Percentiles rank a stretch among this genome's conserved stretches.
These are phyloP conservation scores for Pomatostomus ruficeps DNA, from an alignment of 2,113 vertebrate genomes.

Conservation along the genomic window DNA sequence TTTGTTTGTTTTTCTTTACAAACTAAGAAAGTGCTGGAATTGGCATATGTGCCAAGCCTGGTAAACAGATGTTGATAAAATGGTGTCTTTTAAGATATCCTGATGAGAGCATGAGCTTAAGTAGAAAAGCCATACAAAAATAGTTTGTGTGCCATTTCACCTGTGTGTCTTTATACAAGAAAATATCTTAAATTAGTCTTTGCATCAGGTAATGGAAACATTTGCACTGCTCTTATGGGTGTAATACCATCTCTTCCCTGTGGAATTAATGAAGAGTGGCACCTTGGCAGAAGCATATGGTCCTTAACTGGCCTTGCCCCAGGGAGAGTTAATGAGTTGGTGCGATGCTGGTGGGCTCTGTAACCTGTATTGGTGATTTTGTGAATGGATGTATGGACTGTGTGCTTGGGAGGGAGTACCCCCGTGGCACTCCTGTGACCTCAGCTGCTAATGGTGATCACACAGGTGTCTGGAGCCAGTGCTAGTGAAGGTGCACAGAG, in stretches of 20 bases:
- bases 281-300: background rate
- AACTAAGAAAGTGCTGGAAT: background rate
- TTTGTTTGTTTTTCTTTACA: background rate
- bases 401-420: background rate
- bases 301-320: background rate
- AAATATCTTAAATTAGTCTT: background rate
- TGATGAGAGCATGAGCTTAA: background rate
- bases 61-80: background rate
- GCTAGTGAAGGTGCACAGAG: background rate
- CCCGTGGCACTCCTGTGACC: background rate
- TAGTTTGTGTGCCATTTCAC: background rate
- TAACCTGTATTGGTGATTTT: background rate
- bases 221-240: background rate
- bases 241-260: background rate
- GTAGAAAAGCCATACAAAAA: background rate
- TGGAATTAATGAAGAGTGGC: background rate
- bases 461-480: background rate
- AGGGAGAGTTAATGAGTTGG: background rate
- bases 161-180: background rate
- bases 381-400: background rate
- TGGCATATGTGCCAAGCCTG: background rate
- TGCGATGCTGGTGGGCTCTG: background rate
- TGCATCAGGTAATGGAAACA: background rate
- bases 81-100: background rate
- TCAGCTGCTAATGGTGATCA: background rate